Conservation (phyloP, 1,140 invertebrate species). For the Argopecten irradians region DNA sequence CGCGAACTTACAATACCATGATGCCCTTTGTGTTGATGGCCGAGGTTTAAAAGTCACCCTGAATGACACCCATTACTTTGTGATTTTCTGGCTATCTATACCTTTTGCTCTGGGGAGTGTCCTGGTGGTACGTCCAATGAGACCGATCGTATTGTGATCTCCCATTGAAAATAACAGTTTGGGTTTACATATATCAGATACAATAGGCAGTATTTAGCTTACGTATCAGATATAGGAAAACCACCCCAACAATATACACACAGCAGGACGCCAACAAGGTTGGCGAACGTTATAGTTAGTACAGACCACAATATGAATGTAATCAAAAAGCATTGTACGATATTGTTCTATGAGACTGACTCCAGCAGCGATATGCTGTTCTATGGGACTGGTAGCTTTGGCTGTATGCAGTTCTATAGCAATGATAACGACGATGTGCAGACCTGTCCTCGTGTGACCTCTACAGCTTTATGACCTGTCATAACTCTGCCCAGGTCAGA, state of each 20-base stretch:
- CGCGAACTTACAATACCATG: not conserved
- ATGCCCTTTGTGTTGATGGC: not conserved
- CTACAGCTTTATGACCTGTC: not conserved
- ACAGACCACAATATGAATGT: no score
- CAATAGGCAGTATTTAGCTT: not conserved
- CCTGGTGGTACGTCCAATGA: not conserved
- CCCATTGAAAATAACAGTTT: not conserved
- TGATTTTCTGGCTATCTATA: not conserved
- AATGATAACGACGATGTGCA: no score
- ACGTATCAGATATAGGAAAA: not conserved
- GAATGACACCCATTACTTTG: not conserved
- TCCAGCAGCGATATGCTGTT: no score
- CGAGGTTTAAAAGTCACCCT: not conserved
- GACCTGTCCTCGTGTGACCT: not conserved
- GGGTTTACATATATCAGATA: no score
- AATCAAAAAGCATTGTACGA: no score
- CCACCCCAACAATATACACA: no score
- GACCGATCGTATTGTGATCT: not conserved
- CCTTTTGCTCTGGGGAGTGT: not conserved
- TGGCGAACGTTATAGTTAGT: no score
- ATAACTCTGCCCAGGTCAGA: not conserved
- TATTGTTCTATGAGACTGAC: no score
- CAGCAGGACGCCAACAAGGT: no score
- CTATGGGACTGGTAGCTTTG: not conserved
- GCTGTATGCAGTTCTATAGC: no score